Percentiles rank a stretch among this genome's conserved stretches.
Evolutionary conservation across 2,888 invertebrate species (phyloP).

Genomic region (Platycheirus rosarum): DNA sequence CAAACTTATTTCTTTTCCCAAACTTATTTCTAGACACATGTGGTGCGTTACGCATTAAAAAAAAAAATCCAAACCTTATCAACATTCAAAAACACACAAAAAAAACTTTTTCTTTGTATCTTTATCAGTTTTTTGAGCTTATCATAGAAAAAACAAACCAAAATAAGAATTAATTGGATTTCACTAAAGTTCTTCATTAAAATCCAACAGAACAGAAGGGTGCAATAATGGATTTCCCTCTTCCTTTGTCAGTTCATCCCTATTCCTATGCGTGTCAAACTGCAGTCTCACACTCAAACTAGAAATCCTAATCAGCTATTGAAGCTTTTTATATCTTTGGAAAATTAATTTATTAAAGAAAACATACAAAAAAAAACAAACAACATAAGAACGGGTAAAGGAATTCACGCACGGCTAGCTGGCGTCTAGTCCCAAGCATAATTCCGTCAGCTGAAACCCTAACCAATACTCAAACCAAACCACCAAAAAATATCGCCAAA

Average conservation of each 20-base stretch:
- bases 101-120: slow-evolving; percentile 8
- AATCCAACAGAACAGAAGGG: slow-evolving; percentile 10
- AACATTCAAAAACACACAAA: too few species aligned
- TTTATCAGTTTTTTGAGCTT: slow-evolving; percentile 36
- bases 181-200: slow-evolving; percentile 11
- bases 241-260: too few species aligned
- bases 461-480: neutral
- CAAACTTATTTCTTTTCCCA: slow-evolving; percentile 35
- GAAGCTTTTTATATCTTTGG: slow-evolving; percentile 25
- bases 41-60: slow-evolving; percentile 66
- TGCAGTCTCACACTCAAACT: slow-evolving; percentile 22
- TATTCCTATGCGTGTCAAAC: slow-evolving; percentile 29
- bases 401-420: slow-evolving; percentile 45
- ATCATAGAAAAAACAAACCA: slow-evolving; percentile 43
- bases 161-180: slow-evolving; percentile 23
- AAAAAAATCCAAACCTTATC: slow-evolving; percentile 58
- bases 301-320: slow-evolving; percentile 37
- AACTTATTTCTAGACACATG: too few species aligned
- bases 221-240: too few species aligned
- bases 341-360: slow-evolving; percentile 12
- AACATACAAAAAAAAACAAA: slow-evolving; percentile 16
- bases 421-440: slow-evolving; percentile 53
- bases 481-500: neutral
- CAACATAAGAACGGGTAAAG: slow-evolving; percentile 15
- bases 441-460: neutral